Evolutionary conservation across 1,140 invertebrate genomes (phyloP).

Genomic region (Teleopsis dalmanni): DNA sequence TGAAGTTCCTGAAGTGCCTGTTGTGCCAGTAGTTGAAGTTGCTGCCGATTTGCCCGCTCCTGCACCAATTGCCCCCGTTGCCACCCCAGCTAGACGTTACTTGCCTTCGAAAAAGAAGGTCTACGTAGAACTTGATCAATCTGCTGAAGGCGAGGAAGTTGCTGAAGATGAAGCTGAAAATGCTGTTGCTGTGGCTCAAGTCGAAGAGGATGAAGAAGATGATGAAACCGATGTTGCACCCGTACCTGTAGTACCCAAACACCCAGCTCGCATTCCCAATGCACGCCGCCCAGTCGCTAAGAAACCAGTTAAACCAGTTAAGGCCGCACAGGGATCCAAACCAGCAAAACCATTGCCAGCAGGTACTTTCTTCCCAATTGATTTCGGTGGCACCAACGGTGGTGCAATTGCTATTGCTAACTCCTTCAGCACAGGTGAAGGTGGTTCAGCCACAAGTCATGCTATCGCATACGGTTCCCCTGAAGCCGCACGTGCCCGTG

Average conservation of each 20-base stretch:
- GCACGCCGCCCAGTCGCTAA: constrained; percentile 29
- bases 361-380: constrained; percentile 56
- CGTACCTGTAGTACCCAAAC: constrained; percentile 17
- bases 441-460: constrained; percentile 59
- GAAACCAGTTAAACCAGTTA: constrained; percentile 11
- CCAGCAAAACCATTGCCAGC: constrained; percentile 29
- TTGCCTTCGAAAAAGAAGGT: constrained; percentile 39
- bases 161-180: constrained; percentile 45
- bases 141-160: constrained; percentile 42
- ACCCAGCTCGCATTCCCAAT: constrained; percentile 23
- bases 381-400: constrained; percentile 49
- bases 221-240: constrained; percentile 25
- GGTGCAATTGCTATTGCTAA: constrained; percentile 58
- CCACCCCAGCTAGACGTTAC: constrained; percentile 31
- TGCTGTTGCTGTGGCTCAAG: constrained; percentile 17
- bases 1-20: constrained; percentile 15
- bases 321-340: constrained; percentile 22
- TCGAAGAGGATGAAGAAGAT: constrained; percentile 24
- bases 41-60: constrained; percentile 32
- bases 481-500: constrained; percentile 28
- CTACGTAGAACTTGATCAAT: constrained; percentile 37
- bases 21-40: constrained; percentile 18
- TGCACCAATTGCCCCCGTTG: constrained; percentile 27
- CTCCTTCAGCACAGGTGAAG: constrained; percentile 59
- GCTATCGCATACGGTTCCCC: constrained; percentile 59